Percentiles rank a stretch among this genome's conserved stretches.
Conservation (phyloP, 2,888 invertebrate genomes). For the Sesia bembeciformis region DNA sequence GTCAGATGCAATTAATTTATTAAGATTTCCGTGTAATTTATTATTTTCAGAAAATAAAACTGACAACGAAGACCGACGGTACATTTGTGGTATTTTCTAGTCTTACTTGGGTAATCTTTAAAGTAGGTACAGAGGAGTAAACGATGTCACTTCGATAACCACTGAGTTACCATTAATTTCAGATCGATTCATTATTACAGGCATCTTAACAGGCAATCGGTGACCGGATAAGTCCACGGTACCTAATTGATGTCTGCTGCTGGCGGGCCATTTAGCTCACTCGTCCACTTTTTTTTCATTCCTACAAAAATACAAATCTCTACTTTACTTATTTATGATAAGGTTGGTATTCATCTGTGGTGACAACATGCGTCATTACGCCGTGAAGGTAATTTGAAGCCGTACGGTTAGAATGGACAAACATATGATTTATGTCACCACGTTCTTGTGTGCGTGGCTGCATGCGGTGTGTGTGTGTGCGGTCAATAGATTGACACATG, state of each 20-base stretch:
- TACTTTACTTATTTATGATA: constrained; percentile 8
- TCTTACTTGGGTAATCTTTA: too few species aligned
- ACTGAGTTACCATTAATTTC: too few species aligned
- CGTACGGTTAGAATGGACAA: constrained; percentile 57
- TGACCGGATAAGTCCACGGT: constrained; percentile 47
- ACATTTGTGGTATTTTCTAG: too few species aligned
- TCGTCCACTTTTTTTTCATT: constrained; percentile 38
- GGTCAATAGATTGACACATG: constrained; percentile 65
- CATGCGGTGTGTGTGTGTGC: constrained; percentile 26
- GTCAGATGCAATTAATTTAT: too few species aligned
- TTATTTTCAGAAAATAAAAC: too few species aligned
- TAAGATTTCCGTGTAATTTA: too few species aligned
- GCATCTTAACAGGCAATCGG: constrained; percentile 21
- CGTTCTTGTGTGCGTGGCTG: constrained; percentile 20
- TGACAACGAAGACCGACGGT: too few species aligned
- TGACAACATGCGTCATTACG: constrained; percentile 51
- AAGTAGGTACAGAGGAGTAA: too few species aligned
- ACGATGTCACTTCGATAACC: too few species aligned
- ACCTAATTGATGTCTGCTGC: constrained; percentile 53
- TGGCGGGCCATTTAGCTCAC: constrained; percentile 50
- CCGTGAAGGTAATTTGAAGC: constrained; percentile 57
- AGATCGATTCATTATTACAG: background rate
- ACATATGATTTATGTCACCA: constrained; percentile 62
- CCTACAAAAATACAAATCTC: constrained; percentile 3
- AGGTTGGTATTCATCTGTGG: constrained; percentile 16